phyloP scores from a whole-genome alignment of 2,888 invertebrate species.

The Acleris literana region DNA sequence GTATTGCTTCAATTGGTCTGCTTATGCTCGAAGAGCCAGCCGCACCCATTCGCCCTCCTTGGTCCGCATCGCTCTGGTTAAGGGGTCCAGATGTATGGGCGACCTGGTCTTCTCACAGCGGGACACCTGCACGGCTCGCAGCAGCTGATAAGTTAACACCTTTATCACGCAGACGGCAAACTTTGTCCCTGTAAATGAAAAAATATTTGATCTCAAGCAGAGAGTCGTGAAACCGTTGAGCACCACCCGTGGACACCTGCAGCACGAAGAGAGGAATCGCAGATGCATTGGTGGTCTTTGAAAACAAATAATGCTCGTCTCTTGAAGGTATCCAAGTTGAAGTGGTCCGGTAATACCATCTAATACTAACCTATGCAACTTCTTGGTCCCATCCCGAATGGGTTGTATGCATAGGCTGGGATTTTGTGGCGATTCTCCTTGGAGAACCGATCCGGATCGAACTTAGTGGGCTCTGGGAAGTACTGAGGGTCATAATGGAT shows the following conservation, averaged over 20 bases:
- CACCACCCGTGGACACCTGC: too few relatives aligned
- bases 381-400: conserved; percentile 78
- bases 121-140: conserved; percentile 54
- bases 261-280: too few relatives aligned
- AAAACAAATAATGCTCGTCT: too few relatives aligned
- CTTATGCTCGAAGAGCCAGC: too few relatives aligned
- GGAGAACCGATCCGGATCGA: conserved; percentile 77
- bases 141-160: conserved; percentile 59
- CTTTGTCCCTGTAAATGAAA: conserved; percentile 52
- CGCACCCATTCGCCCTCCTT: too few relatives aligned
- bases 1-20: too few relatives aligned
- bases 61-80: too few relatives aligned
- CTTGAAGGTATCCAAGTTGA: too few relatives aligned
- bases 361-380: conserved; percentile 72
- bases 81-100: too few relatives aligned
- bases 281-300: too few relatives aligned
- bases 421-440: conserved; percentile 71
- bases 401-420: conserved; percentile 51
- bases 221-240: too few relatives aligned
- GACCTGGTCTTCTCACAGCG: conserved; percentile 51
- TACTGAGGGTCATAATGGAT: conserved; percentile 70
- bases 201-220: neutral
- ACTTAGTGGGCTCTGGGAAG: conserved; percentile 72
- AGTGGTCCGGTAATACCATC: too few relatives aligned
- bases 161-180: conserved; percentile 68